Base-by-base conservation (phyloP, 1,140 invertebrate genomes). In the Heliconius hermathena region DNA sequence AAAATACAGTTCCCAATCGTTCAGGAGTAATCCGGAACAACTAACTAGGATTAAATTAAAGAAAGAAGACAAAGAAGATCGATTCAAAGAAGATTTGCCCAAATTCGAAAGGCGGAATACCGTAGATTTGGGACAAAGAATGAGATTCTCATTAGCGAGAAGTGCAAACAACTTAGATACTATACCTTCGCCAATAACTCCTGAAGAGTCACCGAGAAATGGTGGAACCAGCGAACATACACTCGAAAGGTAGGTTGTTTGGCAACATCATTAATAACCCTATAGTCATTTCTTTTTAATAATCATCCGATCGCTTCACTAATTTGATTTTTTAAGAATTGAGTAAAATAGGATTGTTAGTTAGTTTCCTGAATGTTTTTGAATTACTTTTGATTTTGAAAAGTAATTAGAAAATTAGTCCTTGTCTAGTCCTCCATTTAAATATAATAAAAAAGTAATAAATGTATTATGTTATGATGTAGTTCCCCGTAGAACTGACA, bases 1-100 rank as follows among this genome's bases (percentile, higher is more conserved):
- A 87, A 98, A 98, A 91, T 98, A 98, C 87, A 96, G 97, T 77
- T 97, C 97, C 0, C 98, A 98, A 85, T 97, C 97, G 29, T 97
- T 98, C 79, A 96, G 97, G 60, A 96, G 96, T 84, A 90, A 86
- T 54, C 89, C 91, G 0, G 91, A 94, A 74, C 90, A 92, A 70
- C 76, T 94, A 77, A 90, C 92, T 2, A 81, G 91, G 73, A 89
- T 90, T 20, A 94, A 94, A 73, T 87, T 92, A 18, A 92, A 92
- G 72, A 92, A 91, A 72, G 92, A 91, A 36, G 90, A 90, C 1
- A 87, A 87, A 57, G 87, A 84, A 11, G 91, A 93, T 20, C 90
- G 89, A 20, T 76, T 90, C 73, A 87, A 88, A 26, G 91, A 92
- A 0, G 89, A 91, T 1, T 71, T 88, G 54, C 91, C 89, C 0